Base-by-base conservation (phyloP, 2,797 vertebrate species). In the Champsocephalus esox region DNA sequence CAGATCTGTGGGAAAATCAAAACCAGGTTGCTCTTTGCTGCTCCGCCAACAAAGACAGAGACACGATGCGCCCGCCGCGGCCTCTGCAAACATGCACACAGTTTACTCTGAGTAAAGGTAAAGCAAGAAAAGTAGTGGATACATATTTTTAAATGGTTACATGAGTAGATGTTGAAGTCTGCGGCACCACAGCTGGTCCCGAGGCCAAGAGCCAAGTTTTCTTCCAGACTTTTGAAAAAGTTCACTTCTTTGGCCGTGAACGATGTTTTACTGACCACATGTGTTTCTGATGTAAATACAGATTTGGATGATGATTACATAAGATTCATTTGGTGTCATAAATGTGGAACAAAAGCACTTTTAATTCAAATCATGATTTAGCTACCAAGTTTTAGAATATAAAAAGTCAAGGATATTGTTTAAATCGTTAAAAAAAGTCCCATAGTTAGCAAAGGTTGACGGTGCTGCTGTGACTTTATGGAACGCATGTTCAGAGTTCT, bases 1-100 rank as follows among this genome's bases (percentile, higher is more conserved):
- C 75, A 66, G 83, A 87, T 90, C 91, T 92, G 90, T 92, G 92
- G 92, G 93, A 93, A 93, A 93, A 90, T 82, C 79, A 77, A 77
- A 91, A 87, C 74, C 91, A 88, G 89, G 91, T 92, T 92, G 79
- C 63, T 84, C 57, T 84, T 69, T 79, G 79, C 70, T 45, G 73
- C 71, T 75, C 9, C 0, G 34, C 76, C 69, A 63, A 84, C 66
- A 79, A 77, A 82, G 60, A 77, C 64, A 17, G 56, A 45, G 68
- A 28, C 66, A 59, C 12, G 43, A 61, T 17, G 45, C 3, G 51
- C 61, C 56, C 24, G 38, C 56, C 3, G 67, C 77, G 49, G 44
- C 71, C 52, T 52, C 76, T 45, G 50, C 70, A 79, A 66, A 86
- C 49, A 8, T 24, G 32, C n/a, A 34, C 48, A 24, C 67, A 50